phyloP scores from a whole-genome alignment of 2,888 invertebrate species.

The Physocephala rufipes region DNA sequence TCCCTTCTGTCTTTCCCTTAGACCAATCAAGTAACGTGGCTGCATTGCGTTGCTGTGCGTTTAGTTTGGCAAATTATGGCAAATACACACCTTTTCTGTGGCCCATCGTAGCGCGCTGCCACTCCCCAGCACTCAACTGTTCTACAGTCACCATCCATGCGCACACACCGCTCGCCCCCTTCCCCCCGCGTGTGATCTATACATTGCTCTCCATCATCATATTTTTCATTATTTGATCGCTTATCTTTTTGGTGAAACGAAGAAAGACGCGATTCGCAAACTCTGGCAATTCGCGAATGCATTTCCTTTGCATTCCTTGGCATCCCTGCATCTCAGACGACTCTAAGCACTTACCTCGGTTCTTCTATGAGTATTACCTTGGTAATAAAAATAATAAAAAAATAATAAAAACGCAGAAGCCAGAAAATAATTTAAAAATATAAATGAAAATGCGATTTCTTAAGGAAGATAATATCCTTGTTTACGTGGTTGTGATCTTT shows the following conservation, averaged over 20 bases:
- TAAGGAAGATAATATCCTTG: neutral
- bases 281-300: neutral
- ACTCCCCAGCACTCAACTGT: neutral
- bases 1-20: neutral
- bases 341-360: neutral
- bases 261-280: neutral
- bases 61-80: conserved; percentile 33
- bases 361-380: neutral
- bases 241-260: conserved; percentile 41
- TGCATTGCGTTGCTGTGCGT: conserved; percentile 2
- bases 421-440: conserved; percentile 16
- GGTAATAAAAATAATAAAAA: neutral
- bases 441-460: conserved; percentile 23
- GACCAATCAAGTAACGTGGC: too few relatives aligned
- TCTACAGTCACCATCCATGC: neutral
- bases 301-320: neutral
- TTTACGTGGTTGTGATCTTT: neutral
- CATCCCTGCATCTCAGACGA: neutral
- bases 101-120: conserved; percentile 8
- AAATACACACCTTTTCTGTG: conserved; percentile 32
- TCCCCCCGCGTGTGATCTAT: conserved; percentile 29
- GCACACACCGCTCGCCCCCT: too few relatives aligned
- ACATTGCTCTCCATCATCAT: conserved; percentile 37
- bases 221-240: conserved; percentile 46
- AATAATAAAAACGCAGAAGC: neutral